A percentile compares a stretch with the other conserved stretches of the same genome.
Conservation (phyloP, 2,113 vertebrate genomes). For the Bungarus multicinctus region DNA sequence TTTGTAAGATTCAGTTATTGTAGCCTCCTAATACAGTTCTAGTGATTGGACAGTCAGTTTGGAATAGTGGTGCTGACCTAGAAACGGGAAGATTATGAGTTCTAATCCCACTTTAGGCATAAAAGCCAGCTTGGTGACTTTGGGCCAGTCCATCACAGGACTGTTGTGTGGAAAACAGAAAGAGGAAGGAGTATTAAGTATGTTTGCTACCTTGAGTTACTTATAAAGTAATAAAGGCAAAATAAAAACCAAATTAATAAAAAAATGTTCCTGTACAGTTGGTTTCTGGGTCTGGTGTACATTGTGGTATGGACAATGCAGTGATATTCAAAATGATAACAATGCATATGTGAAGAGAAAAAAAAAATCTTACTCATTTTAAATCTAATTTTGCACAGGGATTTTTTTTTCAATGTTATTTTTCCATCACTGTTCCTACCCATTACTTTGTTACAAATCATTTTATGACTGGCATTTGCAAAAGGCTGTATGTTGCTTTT, state of each 20-base stretch:
- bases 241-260: too few relatives aligned
- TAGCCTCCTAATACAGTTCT: neutral
- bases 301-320: neutral
- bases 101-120: too few relatives aligned
- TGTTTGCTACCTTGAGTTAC: too few relatives aligned
- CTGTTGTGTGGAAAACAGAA: too few relatives aligned
- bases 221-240: too few relatives aligned
- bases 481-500: neutral
- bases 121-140: too few relatives aligned
- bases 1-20: neutral
- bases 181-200: neutral
- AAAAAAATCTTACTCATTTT: neutral
- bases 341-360: neutral
- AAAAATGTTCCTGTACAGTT: neutral
- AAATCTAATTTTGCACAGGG: neutral
- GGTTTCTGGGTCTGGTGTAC: neutral
- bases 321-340: neutral
- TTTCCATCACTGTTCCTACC: neutral
- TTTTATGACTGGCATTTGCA: neutral
- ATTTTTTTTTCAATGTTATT: neutral
- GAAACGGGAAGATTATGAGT: too few relatives aligned
- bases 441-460: neutral
- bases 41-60: neutral
- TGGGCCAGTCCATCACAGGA: too few relatives aligned
- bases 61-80: neutral